Evolutionary conservation across 2,888 invertebrate genomes (phyloP), one percentile per base, ranked within the genome.

Genomic region (Augiades crinisus): DNA sequence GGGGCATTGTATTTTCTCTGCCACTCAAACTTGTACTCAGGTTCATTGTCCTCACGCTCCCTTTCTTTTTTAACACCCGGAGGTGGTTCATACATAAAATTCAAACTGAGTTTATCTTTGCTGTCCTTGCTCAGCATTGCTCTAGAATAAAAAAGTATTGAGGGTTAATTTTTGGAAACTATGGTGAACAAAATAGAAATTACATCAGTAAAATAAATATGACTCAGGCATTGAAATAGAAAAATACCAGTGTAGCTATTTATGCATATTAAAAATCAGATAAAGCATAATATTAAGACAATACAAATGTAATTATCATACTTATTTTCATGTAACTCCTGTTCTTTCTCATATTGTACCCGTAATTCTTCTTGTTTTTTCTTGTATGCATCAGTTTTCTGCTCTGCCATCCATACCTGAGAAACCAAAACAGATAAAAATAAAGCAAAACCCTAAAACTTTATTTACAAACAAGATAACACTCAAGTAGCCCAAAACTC

Each of bases 1-100:
- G 99, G 99, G 3, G 99, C 99, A 90, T 99, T 99, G 71, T 98
- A 99, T 78, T 99, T 99, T 37, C 99, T 92, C 82, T 99, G 99
- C 99, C 99, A 99, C 76, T 99, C 99, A 89, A 99, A 99, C 83
- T 99, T 99, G 70, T 96, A 99, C 68, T 99, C 99, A 0, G 97
- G 97, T 74, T 98, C 98, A 74, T 97, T 96, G 66, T 97, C 96
- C 75, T 97, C 97, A 57, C 95, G 94, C 78, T 97, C 96, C 45
- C 96, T 91, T 77, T 97, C 97, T 69, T 97, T 96, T 63, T 97
- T 96, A 0, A 97, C 96, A 38, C 99, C 99, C 13, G 99, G 99
- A 22, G 99, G 99, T 7, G 99, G 98, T 79, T 99, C 99, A 78
- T 99, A 99, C 98, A 99, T 98, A 73, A 99, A 99, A 81, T 98